Conservation (phyloP, 2,888 invertebrate genomes). For the Brenthis ino region DNA sequence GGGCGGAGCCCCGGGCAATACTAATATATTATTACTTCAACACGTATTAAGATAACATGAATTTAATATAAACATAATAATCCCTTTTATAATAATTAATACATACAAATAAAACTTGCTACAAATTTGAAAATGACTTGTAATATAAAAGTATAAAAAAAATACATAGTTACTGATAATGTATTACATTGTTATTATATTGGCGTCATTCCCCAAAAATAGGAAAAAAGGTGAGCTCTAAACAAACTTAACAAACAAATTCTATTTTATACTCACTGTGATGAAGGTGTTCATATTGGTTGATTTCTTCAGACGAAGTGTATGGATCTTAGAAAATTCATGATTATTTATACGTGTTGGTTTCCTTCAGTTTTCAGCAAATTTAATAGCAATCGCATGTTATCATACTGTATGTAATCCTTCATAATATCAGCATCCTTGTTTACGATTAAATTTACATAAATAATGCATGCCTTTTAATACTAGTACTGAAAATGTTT, state of each 20-base stretch:
- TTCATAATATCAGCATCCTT: conserved; percentile 7
- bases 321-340: conserved; percentile 35
- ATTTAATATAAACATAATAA: no score
- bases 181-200: no score
- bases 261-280: conserved; percentile 59
- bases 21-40: no score
- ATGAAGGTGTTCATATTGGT: conserved; percentile 70
- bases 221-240: not conserved
- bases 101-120: no score
- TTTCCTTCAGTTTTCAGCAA: conserved; percentile 38
- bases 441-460: conserved; percentile 18
- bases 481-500: no score
- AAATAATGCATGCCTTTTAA: not conserved
- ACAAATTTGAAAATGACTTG: no score
- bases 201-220: not conserved
- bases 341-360: conserved; percentile 41
- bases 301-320: conserved; percentile 65
- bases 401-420: conserved; percentile 13
- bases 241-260: conserved; percentile 17
- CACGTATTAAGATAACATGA: no score
- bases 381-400: conserved; percentile 5
- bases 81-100: no score
- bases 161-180: no score
- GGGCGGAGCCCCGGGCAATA: no score
- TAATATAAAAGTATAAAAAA: no score